Evolutionary conservation across 2,113 vertebrate species (phyloP), one percentile per base, ranked within the genome.

Genomic region (Ctenodactylus gundi): DNA sequence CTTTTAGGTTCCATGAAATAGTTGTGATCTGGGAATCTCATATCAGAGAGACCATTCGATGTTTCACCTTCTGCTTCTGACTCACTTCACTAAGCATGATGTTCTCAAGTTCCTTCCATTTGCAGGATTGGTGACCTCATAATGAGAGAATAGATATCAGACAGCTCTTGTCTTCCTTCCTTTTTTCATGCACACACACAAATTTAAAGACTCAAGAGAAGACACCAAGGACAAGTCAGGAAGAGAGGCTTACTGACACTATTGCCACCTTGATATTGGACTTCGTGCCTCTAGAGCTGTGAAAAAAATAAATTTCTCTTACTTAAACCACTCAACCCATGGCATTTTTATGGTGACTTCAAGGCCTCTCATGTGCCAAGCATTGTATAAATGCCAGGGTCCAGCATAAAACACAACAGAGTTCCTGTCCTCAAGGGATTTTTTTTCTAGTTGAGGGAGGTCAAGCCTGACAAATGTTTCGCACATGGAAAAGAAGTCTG

Each of bases 251-350:
- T 84, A 34, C 29, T 11, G 80, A 25, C 3, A 2, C 36, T 46
- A 21, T 64, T 0, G 3, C 5, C 3, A 60, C 27, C 27, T 67
- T 65, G 29, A 67, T 62, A 29, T 76, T 95, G 49, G 12, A 49
- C 13, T 90, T 65, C 3, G 12, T 31, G 44, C 34, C 21, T 83
- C 39, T 46, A 80, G 53, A 86, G 39, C 36, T 65, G 27, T 18
- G 68, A 87, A 34, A 93, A n/a, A 94, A 93, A 51, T 53, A 64
- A 25, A 75, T 53, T 83, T 31, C 27, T 65, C 36, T 55, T 75
- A 12, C 75, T 65, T 73, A 67, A 53, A 1, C 3, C 25, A 57
- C 58, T 34, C 31, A 64, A 21, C 7, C 11, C 41, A 4, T 65
- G 39, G 8, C 15, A 58, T 27, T 86, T 91, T 41, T 89, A 27